Evolutionary conservation across 2,113 vertebrate genomes (phyloP).

Genomic region (Labeo catla): DNA sequence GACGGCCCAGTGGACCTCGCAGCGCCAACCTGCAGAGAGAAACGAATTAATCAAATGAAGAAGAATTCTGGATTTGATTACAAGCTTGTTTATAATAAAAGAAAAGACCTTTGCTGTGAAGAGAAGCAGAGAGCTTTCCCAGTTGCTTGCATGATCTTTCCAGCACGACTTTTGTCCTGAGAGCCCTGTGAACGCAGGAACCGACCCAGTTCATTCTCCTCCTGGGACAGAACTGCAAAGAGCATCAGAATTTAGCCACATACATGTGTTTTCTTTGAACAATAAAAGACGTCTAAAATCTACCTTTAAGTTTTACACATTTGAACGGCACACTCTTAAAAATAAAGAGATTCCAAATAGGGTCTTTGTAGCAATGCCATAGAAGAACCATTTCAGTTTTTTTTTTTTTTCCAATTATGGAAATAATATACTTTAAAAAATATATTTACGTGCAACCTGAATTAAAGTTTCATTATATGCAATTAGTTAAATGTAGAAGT

Average conservation of each 20-base stretch:
- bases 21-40: conserved; percentile 81
- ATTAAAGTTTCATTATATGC: neutral
- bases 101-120: conserved; percentile 91
- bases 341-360: neutral
- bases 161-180: conserved; percentile 94
- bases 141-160: conserved; percentile 98
- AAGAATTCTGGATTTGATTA: neutral
- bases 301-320: neutral
- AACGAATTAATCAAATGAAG: neutral
- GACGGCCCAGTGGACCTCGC: conserved; percentile 85
- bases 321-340: neutral
- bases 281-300: neutral
- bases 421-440: too few species aligned
- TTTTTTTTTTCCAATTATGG: too few species aligned
- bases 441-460: too few species aligned
- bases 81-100: neutral
- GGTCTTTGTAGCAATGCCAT: neutral
- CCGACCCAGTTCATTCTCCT: conserved; percentile 95
- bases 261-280: neutral
- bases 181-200: conserved; percentile 95
- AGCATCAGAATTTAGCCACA: neutral
- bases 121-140: conserved; percentile 98
- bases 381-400: neutral
- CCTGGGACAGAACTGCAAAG: conserved; percentile 89
- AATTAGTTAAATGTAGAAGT: neutral